These are phyloP conservation scores for Xiphorhynchus erythropygius DNA, from an alignment of 2,797 vertebrate genomes.

Conservation along the genomic window DNA sequence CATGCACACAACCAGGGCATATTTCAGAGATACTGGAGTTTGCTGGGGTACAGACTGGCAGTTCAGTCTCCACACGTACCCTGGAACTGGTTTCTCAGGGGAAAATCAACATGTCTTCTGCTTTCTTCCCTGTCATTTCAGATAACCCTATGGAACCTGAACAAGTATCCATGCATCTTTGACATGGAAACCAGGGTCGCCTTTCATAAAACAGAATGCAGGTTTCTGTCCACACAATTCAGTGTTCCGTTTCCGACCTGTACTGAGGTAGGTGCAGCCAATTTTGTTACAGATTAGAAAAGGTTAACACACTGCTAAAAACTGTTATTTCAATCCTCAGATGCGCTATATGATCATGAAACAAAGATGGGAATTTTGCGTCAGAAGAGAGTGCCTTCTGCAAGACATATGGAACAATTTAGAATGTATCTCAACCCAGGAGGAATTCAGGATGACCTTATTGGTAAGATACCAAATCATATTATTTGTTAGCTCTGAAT, in stretches of 20 bases:
- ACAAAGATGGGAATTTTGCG: fast-evolving
- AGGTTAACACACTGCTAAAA: neutral
- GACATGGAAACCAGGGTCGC: neutral
- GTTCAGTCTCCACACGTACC: neutral
- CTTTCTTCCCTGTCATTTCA: neutral
- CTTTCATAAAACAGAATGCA: fast-evolving
- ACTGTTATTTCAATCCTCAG: neutral
- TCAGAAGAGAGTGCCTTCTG: slow-evolving; percentile 33
- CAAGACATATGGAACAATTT: slow-evolving; percentile 39
- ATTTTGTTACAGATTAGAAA: neutral
- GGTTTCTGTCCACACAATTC: fast-evolving
- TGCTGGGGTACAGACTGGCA: neutral
- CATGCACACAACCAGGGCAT: neutral
- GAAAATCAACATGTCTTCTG: neutral
- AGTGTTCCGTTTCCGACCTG: fast-evolving
- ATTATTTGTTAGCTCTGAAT: neutral
- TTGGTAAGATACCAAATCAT: neutral
- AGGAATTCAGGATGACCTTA: neutral
- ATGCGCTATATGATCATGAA: fast-evolving
- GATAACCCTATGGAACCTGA: neutral
- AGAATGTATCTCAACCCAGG: fast-evolving
- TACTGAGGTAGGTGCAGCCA: neutral
- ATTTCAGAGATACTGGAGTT: neutral
- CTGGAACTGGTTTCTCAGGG: neutral
- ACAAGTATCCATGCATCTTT: slow-evolving; percentile 13